Percentiles rank a stretch among this genome's conserved stretches.
phyloP scores from a whole-genome alignment of 2,797 vertebrate genomes.

The Mus spretus region DNA sequence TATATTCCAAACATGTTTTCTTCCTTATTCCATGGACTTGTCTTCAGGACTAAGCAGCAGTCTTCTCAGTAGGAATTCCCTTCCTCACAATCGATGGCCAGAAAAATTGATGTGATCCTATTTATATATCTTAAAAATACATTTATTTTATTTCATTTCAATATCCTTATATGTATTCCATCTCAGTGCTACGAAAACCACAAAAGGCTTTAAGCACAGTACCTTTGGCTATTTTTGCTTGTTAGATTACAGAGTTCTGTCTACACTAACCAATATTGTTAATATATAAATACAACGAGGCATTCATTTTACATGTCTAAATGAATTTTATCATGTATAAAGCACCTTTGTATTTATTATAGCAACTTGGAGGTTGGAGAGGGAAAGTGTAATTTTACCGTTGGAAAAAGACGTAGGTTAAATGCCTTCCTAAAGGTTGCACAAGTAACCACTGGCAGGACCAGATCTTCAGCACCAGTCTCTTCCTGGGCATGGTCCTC shows the following conservation, averaged over 20 bases:
- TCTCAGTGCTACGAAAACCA: neutral
- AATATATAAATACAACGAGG: neutral
- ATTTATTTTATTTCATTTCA: slow-evolving; percentile 8
- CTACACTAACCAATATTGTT: neutral
- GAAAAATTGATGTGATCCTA: neutral
- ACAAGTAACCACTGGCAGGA: slow-evolving; percentile 16
- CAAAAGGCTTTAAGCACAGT: slow-evolving; percentile 1
- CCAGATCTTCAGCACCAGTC: neutral
- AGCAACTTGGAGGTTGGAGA: neutral
- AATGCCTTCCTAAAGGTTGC: neutral
- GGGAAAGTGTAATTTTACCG: slow-evolving; percentile 22
- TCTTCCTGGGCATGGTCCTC: neutral
- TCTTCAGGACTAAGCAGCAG: neutral
- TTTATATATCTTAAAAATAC: neutral
- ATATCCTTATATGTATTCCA: neutral
- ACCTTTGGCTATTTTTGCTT: neutral
- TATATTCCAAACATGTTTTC: neutral
- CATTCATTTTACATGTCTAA: neutral
- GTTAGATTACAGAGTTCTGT: neutral
- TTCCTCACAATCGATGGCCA: neutral
- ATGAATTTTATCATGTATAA: neutral
- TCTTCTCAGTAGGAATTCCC: neutral
- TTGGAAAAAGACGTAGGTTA: slow-evolving; percentile 23
- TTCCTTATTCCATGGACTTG: neutral
- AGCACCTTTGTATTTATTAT: neutral